Evolutionary conservation across 2,113 vertebrate genomes (phyloP).

Genomic region (Pongo pygmaeus): DNA sequence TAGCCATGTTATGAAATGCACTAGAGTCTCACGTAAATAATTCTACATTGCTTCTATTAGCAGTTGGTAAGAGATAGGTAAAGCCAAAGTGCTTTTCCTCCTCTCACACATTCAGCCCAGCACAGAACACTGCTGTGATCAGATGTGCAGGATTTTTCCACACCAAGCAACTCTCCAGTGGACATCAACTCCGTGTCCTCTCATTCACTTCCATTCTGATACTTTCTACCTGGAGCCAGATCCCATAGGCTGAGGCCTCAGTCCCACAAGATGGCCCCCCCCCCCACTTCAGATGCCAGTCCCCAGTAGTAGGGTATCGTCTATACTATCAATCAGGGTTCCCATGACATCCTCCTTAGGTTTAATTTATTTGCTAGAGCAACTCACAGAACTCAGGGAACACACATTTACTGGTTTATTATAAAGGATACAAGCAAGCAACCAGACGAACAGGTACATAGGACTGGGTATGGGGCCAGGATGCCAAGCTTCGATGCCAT

Average conservation of each 20-base stretch:
- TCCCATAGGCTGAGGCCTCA: neutral
- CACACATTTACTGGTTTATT: no score
- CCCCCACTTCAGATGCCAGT: rapidly evolving
- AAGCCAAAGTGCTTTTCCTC: neutral
- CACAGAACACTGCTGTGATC: neutral
- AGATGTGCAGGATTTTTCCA: neutral
- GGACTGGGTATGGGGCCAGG: no score
- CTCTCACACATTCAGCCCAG: neutral
- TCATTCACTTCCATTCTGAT: neutral
- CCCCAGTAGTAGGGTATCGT: no score
- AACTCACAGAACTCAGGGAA: neutral
- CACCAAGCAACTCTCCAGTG: neutral
- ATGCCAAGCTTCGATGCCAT: rapidly evolving
- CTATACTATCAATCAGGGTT: neutral
- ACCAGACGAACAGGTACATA: neutral
- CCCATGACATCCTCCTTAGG: no score
- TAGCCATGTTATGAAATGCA: neutral
- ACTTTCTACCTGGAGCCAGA: neutral
- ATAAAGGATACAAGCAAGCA: neutral
- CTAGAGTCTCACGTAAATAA: neutral
- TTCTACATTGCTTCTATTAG: neutral
- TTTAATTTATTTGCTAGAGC: neutral
- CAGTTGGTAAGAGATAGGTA: neutral
- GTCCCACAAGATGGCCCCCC: neutral
- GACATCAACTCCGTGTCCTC: neutral